phyloP scores from a whole-genome alignment of 1,140 invertebrate genomes.

The Chrysoperla carnea region DNA sequence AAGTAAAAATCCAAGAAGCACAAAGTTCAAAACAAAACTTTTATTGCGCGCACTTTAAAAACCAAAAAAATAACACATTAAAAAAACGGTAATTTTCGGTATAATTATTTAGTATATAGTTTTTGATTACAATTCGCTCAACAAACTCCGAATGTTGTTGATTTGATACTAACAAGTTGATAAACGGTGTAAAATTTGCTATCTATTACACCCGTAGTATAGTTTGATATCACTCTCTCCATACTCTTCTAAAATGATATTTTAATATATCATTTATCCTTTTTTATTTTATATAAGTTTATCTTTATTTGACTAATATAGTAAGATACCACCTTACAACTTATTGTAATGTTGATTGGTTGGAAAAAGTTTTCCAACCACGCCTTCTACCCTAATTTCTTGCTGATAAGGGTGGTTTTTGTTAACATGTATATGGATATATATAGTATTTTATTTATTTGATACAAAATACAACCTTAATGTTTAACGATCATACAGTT shows the following conservation, averaged over 20 bases:
- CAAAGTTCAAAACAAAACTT: too few species aligned
- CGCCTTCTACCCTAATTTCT: constrained; percentile 14
- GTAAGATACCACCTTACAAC: neutral
- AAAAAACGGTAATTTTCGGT: too few species aligned
- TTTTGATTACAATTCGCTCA: neutral
- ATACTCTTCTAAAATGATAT: too few species aligned
- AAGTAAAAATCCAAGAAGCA: too few species aligned
- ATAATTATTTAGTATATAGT: too few species aligned
- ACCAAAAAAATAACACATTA: too few species aligned
- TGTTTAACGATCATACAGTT: neutral
- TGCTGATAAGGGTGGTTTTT: neutral
- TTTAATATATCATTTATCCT: neutral
- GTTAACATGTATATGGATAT: too few species aligned
- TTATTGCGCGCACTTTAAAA: too few species aligned
- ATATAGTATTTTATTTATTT: neutral
- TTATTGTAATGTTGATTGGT: constrained; percentile 8
- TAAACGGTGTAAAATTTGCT: constrained; percentile 3
- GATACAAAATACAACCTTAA: neutral
- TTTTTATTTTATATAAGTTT: neutral
- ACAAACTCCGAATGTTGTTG: neutral
- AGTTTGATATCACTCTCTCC: too few species aligned
- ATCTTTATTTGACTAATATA: neutral
- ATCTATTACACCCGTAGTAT: constrained; percentile 18
- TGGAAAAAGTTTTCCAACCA: constrained; percentile 7
- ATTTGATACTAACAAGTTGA: neutral